Conservation (phyloP, 2,888 invertebrate species). For the Aquatica leii region DNA sequence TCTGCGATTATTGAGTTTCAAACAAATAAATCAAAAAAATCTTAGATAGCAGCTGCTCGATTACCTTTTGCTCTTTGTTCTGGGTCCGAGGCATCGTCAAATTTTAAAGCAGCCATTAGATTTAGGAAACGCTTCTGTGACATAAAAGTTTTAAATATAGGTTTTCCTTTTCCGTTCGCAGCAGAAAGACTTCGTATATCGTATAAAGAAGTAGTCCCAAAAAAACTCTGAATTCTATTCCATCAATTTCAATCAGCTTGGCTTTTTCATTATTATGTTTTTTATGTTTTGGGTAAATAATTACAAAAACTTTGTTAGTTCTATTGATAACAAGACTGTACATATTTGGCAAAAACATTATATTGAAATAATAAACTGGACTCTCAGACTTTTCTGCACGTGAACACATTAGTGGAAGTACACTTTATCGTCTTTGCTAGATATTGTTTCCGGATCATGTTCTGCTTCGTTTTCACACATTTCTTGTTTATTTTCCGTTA, state of each 20-base stretch:
- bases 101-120: neutral
- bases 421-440: slow-evolving; percentile 2
- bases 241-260: neutral
- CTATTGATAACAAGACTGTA: neutral
- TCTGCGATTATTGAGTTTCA: neutral
- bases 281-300: neutral
- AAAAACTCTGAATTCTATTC: slow-evolving; percentile 3
- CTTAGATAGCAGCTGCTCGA: neutral
- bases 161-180: neutral
- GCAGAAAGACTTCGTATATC: slow-evolving; percentile 7
- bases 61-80: slow-evolving; percentile 2
- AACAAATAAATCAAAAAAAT: slow-evolving; percentile 7
- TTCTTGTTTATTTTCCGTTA: neutral
- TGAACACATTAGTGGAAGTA: slow-evolving; percentile 1
- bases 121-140: slow-evolving; percentile 3
- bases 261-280: neutral
- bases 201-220: slow-evolving; percentile 6
- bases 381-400: slow-evolving; percentile 1
- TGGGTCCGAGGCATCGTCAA: slow-evolving; percentile 3
- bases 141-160: neutral
- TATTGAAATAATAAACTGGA: slow-evolving; percentile 4
- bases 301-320: neutral
- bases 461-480: neutral
- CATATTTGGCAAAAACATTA: slow-evolving; percentile 1
- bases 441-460: neutral